Evolutionary conservation across 35 echinoderm and acorn worm genomes (phyloP).

Genomic region (Eucidaris tribuloides): DNA sequence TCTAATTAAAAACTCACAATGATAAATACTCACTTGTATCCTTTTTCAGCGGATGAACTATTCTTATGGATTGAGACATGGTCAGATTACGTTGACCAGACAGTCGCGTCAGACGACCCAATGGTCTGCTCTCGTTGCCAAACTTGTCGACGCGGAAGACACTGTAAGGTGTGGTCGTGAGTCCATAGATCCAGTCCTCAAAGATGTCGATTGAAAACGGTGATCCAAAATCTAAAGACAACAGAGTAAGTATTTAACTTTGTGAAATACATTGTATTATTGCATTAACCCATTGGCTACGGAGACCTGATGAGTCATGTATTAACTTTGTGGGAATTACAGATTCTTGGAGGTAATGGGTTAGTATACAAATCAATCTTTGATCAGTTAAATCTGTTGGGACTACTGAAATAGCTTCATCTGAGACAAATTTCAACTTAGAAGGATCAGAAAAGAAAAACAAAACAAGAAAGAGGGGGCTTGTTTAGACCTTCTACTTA

Average conservation of each 20-base stretch:
- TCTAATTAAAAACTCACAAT: neutral
- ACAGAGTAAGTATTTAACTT: neutral
- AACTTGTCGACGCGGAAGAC: conserved; percentile 51
- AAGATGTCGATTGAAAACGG: conserved; percentile 58
- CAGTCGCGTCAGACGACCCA: neutral
- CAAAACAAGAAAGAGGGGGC: too few species aligned
- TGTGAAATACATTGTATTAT: neutral
- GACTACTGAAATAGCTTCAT: too few species aligned
- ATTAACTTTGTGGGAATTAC: too few species aligned
- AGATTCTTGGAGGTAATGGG: too few species aligned
- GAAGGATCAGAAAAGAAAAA: too few species aligned
- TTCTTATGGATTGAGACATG: neutral
- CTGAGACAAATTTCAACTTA: neutral
- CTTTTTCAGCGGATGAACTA: neutral
- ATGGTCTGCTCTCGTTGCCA: neutral
- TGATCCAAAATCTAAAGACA: neutral
- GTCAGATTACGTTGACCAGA: neutral
- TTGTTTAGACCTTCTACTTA: too few species aligned
- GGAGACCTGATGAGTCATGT: too few species aligned
- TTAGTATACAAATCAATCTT: neutral
- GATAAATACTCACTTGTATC: neutral
- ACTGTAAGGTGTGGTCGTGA: conserved; percentile 23
- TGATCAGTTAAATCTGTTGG: too few species aligned
- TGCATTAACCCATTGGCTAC: neutral
- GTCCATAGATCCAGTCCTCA: conserved; percentile 54